Evolutionary conservation across 2,797 vertebrate species (phyloP).

Genomic region (Balearica regulorum): DNA sequence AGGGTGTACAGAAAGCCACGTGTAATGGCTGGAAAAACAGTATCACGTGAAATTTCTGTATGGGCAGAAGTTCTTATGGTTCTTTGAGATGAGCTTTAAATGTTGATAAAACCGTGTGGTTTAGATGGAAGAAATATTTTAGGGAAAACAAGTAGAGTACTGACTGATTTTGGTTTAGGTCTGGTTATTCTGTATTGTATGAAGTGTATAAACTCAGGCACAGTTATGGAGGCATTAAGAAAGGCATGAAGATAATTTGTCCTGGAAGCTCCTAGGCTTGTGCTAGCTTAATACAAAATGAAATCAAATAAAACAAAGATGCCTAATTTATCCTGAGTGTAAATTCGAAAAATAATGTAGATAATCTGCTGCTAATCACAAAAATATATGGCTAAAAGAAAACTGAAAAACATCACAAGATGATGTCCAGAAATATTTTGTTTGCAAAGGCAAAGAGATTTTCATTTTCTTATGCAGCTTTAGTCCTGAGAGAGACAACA

Average conservation of each 20-base stretch:
- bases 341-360: not conserved
- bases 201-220: not conserved
- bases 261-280: not conserved
- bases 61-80: not conserved
- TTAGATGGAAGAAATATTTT: not conserved
- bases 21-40: not conserved
- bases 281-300: not conserved
- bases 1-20: not conserved
- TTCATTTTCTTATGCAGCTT: not conserved
- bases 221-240: not conserved
- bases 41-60: not conserved
- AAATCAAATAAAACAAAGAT: not conserved
- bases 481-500: not conserved
- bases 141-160: not conserved
- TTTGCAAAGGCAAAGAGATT: not conserved
- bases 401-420: not conserved
- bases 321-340: not conserved
- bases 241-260: not conserved
- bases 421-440: not conserved
- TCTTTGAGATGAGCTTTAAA: not conserved
- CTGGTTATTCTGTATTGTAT: not conserved
- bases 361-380: not conserved
- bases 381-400: not conserved
- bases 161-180: not conserved
- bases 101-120: not conserved